Percentiles rank a stretch among this genome's conserved stretches.
Evolutionary conservation across 92 coral and sea anemone species (phyloP).

Genomic region (Desmophyllum pertusum): DNA sequence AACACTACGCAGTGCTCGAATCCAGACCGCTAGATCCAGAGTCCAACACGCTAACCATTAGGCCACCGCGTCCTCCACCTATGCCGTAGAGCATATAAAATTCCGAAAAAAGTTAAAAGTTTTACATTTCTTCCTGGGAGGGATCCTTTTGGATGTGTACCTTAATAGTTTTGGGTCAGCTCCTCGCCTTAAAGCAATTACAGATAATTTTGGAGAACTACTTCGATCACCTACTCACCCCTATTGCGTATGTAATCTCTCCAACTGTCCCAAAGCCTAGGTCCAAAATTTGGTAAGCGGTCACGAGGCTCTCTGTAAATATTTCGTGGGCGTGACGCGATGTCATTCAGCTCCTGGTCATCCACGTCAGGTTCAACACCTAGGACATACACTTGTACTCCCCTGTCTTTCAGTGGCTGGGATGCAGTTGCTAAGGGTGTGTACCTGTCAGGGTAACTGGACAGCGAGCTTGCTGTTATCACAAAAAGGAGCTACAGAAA

Average conservation of each 20-base stretch:
- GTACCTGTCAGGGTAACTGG: slow-evolving; percentile 46
- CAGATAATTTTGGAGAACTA: too few relatives aligned
- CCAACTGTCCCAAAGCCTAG: slow-evolving; percentile 51
- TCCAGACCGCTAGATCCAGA: too few relatives aligned
- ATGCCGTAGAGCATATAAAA: too few relatives aligned
- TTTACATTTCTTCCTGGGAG: too few relatives aligned
- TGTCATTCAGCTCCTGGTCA: slow-evolving; percentile 48
- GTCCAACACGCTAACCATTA: too few relatives aligned
- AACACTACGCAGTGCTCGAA: too few relatives aligned
- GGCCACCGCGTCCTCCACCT: too few relatives aligned
- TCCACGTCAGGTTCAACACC: slow-evolving; percentile 75
- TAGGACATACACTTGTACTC: slow-evolving; percentile 61
- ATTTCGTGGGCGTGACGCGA: slow-evolving; percentile 60
- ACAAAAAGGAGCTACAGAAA: slow-evolving; percentile 58
- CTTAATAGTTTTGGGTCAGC: too few relatives aligned
- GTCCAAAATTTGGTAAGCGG: slow-evolving; percentile 58
- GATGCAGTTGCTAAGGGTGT: slow-evolving; percentile 50
- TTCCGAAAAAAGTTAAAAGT: too few relatives aligned
- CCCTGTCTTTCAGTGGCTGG: slow-evolving; percentile 53
- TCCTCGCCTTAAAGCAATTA: too few relatives aligned
- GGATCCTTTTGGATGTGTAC: too few relatives aligned
- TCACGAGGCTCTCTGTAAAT: slow-evolving; percentile 51
- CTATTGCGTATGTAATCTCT: slow-evolving; percentile 43
- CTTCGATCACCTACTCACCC: slow-evolving; percentile 9
- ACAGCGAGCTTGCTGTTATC: slow-evolving; percentile 66